Evolutionary conservation across 2,888 invertebrate species (phyloP), one percentile per base, ranked within the genome.

Genomic region (Stramonita haemastoma): DNA sequence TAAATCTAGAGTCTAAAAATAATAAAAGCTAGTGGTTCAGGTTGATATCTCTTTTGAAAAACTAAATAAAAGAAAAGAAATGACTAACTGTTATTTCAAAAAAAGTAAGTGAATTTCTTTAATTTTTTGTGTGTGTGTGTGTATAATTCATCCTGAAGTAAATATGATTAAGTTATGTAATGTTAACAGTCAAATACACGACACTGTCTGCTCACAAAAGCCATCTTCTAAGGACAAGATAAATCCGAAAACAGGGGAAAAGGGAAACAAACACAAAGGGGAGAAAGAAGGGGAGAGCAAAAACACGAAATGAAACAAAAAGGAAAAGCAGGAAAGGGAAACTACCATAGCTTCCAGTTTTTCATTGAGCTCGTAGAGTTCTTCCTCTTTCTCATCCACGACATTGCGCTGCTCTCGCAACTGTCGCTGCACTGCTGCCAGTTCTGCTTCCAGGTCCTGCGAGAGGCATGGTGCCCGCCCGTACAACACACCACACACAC

Each of bases 321-420:
- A 36, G 17, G 57, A 2, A 46, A 46, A 81, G 29, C 36, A 66
- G 66, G 73, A 84, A 87, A 83, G 83, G 87, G 77, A 84, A 29
- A 89, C 90, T 91, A 91, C 91, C 91, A 91, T 91, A 56, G 90
- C 90, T 90, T 95, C 94, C 5, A 95, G 90, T 91, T 94, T 94
- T 85, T 95, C 95, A 70, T 93, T 93, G n/a, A 95, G 91, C 83
- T 93, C 92, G 86, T 95, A 94, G 88, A 95, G 90, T 89, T 95
- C 95, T 91, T 95, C 95, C 86, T 93, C 93, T 86, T 95, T 95
- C 92, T 95, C 95, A 17, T 95, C 95, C 22, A 95, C 94, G 11
- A 94, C 92, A 91, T 94, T 95, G 87, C 94, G 93, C 85, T 94
- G 94, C 88, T 94, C 94, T 89, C 93, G 91, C 85, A 95, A 89